Base-by-base conservation (phyloP, 2,113 vertebrate species). In the Meleagris gallopavo region DNA sequence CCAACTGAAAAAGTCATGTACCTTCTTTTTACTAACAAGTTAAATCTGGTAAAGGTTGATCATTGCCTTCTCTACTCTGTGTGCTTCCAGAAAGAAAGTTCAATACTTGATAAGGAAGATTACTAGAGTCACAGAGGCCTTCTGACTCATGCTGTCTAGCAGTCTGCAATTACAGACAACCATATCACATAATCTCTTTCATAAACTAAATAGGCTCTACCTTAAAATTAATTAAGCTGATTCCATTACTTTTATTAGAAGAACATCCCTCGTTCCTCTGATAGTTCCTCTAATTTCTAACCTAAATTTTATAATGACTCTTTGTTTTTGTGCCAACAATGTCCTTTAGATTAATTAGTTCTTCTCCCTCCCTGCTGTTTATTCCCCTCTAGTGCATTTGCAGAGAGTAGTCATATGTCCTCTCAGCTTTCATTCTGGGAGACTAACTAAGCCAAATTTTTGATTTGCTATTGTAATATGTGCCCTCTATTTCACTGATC, bases 171-270 rank as follows among this genome's bases (percentile, higher is more conserved):
- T 48, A 12, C 30, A 88, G 66, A 69, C 29, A 76, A 61, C 15
- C 2, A 0, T 57, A 46, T 40, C 25, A 18, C 27, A 65, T 48
- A 43, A 54, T 40, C 20, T 66, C 20, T 80, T 54, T 20, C 48
- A 80, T 14, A 77, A 93, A 65, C 17, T 69, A n/a, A 73, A n/a
- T 61, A 86, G 36, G 70, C 65, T 66, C 40, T 80, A n/a, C n/a
- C 16, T 80, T 74, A 78, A 69, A 89, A 82, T 58, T 83, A 83
- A 40, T 80, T 19, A 86, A 75, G 3, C 57, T 79, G 54, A 78
- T 81, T 76, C n/a, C 30, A 73, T 79, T 86, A 62, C n/a, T 90
- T 86, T 62, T 83, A 34, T 71, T 79, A 90, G 58, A 70, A 94
- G 10, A 20, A 62, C 16, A 66, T 83, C 89, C 9, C 17, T 83